Evolutionary conservation across 1,140 invertebrate genomes (phyloP), one percentile per base, ranked within the genome.

Genomic region (Brachionus plicatilis): DNA sequence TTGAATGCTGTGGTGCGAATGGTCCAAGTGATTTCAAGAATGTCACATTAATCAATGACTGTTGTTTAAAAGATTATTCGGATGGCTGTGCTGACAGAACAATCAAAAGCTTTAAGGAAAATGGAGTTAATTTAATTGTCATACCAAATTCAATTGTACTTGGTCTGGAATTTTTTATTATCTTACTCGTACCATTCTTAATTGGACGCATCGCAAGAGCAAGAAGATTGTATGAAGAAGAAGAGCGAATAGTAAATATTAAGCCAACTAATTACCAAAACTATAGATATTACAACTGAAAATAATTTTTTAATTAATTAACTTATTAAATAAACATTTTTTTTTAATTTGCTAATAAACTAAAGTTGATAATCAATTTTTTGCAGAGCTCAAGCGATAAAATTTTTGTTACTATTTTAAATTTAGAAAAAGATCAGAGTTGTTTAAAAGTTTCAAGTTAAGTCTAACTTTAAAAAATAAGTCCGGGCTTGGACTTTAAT

Each of bases 181-280:
- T 82, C 12, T 27, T 82, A 27, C 24, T 82, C 17, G 79, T 82
- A 68, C 79, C 79, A 41, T 82, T 82, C 53, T 82, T 82, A 14
- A 82, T 82, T 24, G 79, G 79, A 43, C 50, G 79, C 3, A 82
- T 82, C 8, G 17, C 79, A n/a, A 60, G 79, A 82, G 37, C 79
- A 45, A 60, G 50, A 65, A 20, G 53, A 68, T 27, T 43, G 17
- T 45, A 68, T 41, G 65, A 65, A 68, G 79, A 82, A 24, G 53
- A 82, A 65, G 79, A 82, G 41, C 33, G 79, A 60, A 60, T 82
- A 65, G 43, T 82, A 17, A 65, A 65, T 33, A 47, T 82, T 14
- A 82, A 60, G 53, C 79, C 79, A 27, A 82, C 79, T 11, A 82
- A 82, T 27, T 82, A 82, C 33, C 41, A 47, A 76, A 76, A 50